Conservation (phyloP, 2,888 invertebrate genomes). For the Leucoma salicis region DNA sequence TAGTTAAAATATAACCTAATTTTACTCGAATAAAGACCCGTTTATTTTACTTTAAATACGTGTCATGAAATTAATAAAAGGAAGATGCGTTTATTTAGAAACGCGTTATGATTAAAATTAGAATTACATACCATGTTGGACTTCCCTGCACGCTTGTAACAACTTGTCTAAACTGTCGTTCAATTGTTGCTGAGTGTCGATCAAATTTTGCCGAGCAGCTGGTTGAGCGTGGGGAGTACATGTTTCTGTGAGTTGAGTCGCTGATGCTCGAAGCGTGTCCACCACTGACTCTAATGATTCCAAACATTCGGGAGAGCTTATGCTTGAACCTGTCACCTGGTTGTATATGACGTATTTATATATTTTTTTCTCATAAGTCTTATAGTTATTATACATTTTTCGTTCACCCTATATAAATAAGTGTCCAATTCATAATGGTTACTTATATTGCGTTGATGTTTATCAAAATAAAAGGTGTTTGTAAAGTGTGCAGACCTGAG, state of each 20-base stretch:
- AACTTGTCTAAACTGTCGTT: background rate
- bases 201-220: background rate
- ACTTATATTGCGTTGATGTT: too few relatives aligned
- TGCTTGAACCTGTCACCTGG: slow-evolving; percentile 3
- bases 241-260: background rate
- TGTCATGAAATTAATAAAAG: background rate
- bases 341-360: too few relatives aligned
- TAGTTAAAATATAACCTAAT: too few relatives aligned
- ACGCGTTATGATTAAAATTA: too few relatives aligned
- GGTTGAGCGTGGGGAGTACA: background rate
- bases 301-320: background rate
- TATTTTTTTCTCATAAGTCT: too few relatives aligned
- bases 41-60: too few relatives aligned
- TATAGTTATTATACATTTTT: too few relatives aligned
- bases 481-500: slow-evolving; percentile 36
- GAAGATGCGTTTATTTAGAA: too few relatives aligned
- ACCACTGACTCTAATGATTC: background rate
- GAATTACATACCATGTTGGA: background rate
- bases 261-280: background rate
- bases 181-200: background rate
- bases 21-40: too few relatives aligned
- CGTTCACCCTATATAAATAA: too few relatives aligned
- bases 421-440: too few relatives aligned
- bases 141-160: background rate
- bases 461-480: too few relatives aligned